Conservation (phyloP, 2,797 vertebrate species). For the Apogon talboti region DNA sequence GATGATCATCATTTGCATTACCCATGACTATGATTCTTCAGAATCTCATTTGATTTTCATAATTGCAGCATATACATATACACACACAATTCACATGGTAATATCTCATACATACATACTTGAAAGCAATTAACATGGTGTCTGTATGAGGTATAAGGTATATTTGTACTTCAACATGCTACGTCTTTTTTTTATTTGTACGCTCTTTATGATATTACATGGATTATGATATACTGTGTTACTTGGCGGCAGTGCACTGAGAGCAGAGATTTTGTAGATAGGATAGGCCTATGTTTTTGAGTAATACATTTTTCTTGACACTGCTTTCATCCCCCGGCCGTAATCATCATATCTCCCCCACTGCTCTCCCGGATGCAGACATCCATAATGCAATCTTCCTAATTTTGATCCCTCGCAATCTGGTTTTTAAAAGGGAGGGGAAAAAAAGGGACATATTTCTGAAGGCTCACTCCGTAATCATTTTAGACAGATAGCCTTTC, state of each 20-base stretch:
- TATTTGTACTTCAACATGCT: conserved; percentile 54
- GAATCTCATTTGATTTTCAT: conserved; percentile 70
- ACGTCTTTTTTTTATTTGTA: conserved; percentile 45
- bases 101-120: conserved; percentile 55
- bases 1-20: conserved; percentile 71
- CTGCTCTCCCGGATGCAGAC: conserved; percentile 89
- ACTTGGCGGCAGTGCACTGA: conserved; percentile 71
- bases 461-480: conserved; percentile 93
- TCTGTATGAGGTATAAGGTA: conserved; percentile 55
- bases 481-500: conserved; percentile 99
- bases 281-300: conserved; percentile 82
- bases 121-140: conserved; percentile 66
- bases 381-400: conserved; percentile 90
- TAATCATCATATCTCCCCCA: conserved; percentile 88
- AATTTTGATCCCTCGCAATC: conserved; percentile 90
- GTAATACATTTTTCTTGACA: conserved; percentile 87
- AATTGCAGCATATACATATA: conserved; percentile 62
- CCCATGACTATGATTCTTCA: conserved; percentile 64
- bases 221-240: conserved; percentile 71
- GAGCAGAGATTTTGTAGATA: conserved; percentile 82
- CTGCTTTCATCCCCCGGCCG: conserved; percentile 86
- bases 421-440: conserved; percentile 89
- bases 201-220: conserved; percentile 65
- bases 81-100: conserved; percentile 49
- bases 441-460: conserved; percentile 86